These are phyloP conservation scores for Nowickia ferox DNA, from an alignment of 2,888 invertebrate species.

Conservation along the genomic window DNA sequence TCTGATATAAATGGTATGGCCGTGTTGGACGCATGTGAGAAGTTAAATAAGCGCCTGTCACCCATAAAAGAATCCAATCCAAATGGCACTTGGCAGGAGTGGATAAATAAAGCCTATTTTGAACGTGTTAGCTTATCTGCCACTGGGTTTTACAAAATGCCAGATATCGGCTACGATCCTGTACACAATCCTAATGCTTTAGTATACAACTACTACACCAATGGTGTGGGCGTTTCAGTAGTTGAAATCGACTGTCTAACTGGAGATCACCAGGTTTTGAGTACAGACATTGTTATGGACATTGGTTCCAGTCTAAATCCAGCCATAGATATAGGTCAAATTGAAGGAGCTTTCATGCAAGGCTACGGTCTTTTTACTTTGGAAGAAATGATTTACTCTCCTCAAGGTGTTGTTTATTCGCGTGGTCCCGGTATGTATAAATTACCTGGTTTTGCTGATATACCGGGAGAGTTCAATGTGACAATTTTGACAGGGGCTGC, in stretches of 20 bases:
- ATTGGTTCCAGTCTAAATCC: conserved; percentile 97
- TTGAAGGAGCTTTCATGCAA: conserved; percentile 97
- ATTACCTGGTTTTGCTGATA: conserved; percentile 95
- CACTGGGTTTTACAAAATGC: conserved; percentile 92
- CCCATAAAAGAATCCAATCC: conserved; percentile 91
- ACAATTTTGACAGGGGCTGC: conserved; percentile 94
- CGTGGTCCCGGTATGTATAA: conserved; percentile 97
- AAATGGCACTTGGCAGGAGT: conserved; percentile 91
- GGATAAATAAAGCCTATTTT: conserved; percentile 90
- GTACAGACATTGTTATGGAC: conserved; percentile 98
- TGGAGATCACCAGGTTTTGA: conserved; percentile 94
- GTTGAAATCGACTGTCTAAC: conserved; percentile 97
- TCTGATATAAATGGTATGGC: conserved; percentile 97
- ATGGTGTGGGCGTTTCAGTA: conserved; percentile 92
- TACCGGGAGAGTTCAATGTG: conserved; percentile 96
- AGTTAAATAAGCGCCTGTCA: conserved; percentile 88
- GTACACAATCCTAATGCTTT: conserved; percentile 87
- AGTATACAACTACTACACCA: conserved; percentile 93
- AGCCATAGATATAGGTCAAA: conserved; percentile 97
- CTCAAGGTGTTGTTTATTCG: conserved; percentile 91
- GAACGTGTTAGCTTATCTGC: conserved; percentile 91
- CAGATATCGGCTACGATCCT: conserved; percentile 89
- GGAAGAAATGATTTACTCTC: conserved; percentile 94
- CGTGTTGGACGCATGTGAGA: conserved; percentile 91
- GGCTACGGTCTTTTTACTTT: conserved; percentile 96